phyloP scores from a whole-genome alignment of 2,113 vertebrate species.

The Calidris pugnax region DNA sequence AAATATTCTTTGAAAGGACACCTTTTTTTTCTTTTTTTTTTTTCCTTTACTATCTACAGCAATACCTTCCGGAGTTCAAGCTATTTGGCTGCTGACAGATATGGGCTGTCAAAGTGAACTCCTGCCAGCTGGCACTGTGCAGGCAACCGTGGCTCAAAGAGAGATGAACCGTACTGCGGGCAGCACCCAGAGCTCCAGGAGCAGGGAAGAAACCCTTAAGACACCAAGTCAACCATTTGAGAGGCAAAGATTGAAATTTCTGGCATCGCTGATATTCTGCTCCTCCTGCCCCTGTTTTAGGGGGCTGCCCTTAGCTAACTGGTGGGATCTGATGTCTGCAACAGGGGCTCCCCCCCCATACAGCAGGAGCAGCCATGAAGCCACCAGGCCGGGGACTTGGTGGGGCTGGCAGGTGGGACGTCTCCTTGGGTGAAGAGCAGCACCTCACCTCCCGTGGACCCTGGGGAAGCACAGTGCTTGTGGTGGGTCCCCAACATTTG shows the following conservation, averaged over 20 bases:
- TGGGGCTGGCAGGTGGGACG: neutral
- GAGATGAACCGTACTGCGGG: neutral
- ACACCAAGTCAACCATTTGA: neutral
- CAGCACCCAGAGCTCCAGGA: neutral
- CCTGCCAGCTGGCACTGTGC: neutral
- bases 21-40: neutral
- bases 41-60: neutral
- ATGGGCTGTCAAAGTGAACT: neutral
- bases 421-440: neutral
- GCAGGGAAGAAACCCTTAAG: neutral
- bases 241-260: neutral
- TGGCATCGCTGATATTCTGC: accelerated
- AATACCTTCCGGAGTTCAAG: neutral
- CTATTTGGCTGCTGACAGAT: neutral
- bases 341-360: no score
- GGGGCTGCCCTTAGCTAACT: neutral
- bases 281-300: neutral
- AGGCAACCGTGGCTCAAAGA: neutral
- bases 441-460: neutral
- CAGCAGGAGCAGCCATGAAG: neutral
- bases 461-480: neutral
- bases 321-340: neutral
- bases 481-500: accelerated
- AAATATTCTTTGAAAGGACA: neutral
- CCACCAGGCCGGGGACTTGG: accelerated